A percentile compares a stretch with the other conserved stretches of the same genome.
Evolutionary conservation across 2,888 invertebrate genomes (phyloP).

Genomic region (Stenolophus ochropezus): DNA sequence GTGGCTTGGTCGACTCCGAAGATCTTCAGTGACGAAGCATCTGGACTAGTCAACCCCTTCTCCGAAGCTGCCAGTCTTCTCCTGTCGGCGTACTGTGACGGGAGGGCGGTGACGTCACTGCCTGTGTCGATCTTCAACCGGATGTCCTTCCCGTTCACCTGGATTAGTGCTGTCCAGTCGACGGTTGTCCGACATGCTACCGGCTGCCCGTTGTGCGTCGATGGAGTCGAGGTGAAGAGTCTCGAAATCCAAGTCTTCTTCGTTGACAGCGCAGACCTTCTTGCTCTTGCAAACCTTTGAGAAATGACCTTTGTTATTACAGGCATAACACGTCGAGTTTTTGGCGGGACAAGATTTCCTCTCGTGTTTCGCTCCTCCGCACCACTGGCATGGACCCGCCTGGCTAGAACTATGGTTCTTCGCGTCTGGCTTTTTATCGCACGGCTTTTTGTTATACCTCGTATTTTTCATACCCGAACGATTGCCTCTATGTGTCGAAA

Average conservation of each 20-base stretch:
- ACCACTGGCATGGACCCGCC: not conserved
- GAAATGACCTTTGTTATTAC: constrained; percentile 14
- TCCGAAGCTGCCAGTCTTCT: too few relatives aligned
- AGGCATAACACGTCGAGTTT: not conserved
- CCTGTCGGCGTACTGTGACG: not conserved
- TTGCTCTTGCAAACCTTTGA: not conserved
- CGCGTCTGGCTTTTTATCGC: not conserved
- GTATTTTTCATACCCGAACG: not conserved
- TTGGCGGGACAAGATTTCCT: not conserved
- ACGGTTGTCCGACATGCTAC: too few relatives aligned
- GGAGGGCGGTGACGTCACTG: not conserved
- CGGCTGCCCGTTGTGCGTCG: not conserved
- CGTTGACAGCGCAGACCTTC: not conserved
- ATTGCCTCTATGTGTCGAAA: not conserved
- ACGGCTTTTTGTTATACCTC: not conserved
- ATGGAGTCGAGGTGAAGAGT: not conserved
- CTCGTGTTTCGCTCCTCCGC: not conserved
- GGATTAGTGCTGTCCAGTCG: not conserved
- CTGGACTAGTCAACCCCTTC: too few relatives aligned
- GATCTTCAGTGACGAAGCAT: not conserved
- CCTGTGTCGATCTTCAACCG: not conserved
- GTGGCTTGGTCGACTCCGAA: not conserved
- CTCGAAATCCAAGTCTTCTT: not conserved
- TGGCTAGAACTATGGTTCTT: not conserved
- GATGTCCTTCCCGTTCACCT: not conserved